Evolutionary conservation across 2,113 vertebrate genomes (phyloP).

Genomic region (Scalopus aquaticus): DNA sequence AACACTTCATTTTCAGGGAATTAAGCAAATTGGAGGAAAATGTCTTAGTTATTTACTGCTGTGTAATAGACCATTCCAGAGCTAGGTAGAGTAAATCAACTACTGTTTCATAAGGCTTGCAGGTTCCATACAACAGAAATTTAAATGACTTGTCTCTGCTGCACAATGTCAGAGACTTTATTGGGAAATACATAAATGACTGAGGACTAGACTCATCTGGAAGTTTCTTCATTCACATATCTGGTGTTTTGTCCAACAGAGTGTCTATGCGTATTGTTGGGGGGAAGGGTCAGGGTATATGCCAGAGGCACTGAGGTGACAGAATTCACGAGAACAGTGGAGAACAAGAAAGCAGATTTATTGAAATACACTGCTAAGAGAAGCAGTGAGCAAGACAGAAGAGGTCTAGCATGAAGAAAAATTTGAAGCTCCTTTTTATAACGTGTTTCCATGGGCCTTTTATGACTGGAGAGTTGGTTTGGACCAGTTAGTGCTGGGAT

Average conservation of each 20-base stretch:
- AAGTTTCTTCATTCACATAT: background rate
- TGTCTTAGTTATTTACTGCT: background rate
- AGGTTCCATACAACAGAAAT: background rate
- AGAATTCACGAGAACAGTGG: no score
- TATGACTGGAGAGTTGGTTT: no score
- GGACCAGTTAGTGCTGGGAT: no score
- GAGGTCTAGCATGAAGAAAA: no score
- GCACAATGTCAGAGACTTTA: background rate
- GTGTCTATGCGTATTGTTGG: background rate
- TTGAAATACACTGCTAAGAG: no score
- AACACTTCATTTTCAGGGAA: background rate
- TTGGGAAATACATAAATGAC: background rate
- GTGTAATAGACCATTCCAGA: background rate
- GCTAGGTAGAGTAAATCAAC: background rate
- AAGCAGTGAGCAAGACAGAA: no score
- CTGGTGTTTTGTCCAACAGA: background rate
- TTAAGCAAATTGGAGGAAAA: constrained; percentile 35
- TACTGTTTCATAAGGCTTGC: background rate
- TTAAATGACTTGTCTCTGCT: background rate
- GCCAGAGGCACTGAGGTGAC: no score
- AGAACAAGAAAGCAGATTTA: no score
- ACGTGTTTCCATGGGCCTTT: no score
- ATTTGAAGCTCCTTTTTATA: no score
- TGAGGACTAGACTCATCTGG: background rate
- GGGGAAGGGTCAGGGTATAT: no score